These are phyloP conservation scores for Lacerta bilineata DNA, from an alignment of 2,797 vertebrate genomes.

Conservation along the genomic window DNA sequence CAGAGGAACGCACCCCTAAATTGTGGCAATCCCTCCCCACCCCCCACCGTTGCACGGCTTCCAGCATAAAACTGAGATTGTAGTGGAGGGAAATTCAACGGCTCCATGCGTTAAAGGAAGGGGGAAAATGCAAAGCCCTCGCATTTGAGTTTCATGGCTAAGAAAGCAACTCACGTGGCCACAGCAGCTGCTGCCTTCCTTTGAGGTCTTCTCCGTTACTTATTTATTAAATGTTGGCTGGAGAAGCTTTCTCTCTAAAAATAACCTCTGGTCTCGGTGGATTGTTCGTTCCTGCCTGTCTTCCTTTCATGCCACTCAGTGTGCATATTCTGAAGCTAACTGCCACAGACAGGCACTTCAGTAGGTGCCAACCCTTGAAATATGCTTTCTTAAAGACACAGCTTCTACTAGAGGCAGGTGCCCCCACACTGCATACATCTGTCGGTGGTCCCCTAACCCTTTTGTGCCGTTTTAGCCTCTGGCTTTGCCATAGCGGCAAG, in stretches of 20 bases:
- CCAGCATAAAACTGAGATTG: too few relatives aligned
- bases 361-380: background rate
- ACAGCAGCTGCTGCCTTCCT: background rate
- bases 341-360: background rate
- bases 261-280: conserved; percentile 17
- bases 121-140: accelerated
- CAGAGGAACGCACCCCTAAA: too few relatives aligned
- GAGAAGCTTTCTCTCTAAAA: conserved; percentile 32
- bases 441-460: background rate
- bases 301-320: conserved; percentile 12
- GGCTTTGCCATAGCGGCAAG: background rate
- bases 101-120: background rate
- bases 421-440: background rate
- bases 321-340: background rate
- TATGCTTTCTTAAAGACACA: conserved; percentile 7
- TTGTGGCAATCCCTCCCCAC: too few relatives aligned
- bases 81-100: background rate
- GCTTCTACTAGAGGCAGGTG: background rate
- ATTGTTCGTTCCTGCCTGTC: background rate
- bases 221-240: conserved; percentile 31
- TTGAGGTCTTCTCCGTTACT: conserved; percentile 17
- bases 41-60: too few relatives aligned
- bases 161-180: background rate
- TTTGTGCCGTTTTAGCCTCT: background rate
- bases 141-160: background rate